These are phyloP conservation scores for Argopecten irradians DNA, from an alignment of 1,140 invertebrate genomes.

Conservation along the genomic window DNA sequence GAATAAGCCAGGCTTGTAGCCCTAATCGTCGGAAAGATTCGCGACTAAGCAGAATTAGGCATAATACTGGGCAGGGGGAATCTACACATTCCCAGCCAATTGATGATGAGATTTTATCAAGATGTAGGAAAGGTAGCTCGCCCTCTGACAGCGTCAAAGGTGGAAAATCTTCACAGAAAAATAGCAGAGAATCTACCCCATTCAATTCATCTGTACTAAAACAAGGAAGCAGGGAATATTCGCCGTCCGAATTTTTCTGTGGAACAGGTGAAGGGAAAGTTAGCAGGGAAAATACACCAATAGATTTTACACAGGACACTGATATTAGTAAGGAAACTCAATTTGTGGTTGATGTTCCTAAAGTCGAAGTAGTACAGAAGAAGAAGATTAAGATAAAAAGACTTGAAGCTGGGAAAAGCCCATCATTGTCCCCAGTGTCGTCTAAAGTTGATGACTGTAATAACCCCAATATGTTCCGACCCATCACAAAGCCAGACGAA, in stretches of 20 bases:
- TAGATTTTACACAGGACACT: neutral
- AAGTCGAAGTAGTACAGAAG: neutral
- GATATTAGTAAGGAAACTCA: neutral
- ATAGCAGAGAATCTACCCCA: neutral
- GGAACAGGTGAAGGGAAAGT: neutral
- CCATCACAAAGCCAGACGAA: neutral
- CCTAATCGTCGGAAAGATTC: neutral
- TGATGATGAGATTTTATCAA: neutral
- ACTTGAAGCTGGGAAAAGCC: neutral
- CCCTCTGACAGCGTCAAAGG: neutral
- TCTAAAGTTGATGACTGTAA: neutral
- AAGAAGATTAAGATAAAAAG: neutral
- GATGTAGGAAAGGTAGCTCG: neutral
- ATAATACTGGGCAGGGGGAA: neutral
- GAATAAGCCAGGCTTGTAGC: neutral
- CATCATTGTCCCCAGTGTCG: neutral
- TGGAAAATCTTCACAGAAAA: neutral
- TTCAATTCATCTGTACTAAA: neutral
- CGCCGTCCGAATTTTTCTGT: neutral
- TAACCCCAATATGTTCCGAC: neutral
- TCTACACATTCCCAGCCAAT: neutral
- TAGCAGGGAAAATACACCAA: neutral
- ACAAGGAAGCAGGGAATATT: slow-evolving; percentile 13
- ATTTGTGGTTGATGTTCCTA: neutral
- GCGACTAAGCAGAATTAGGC: neutral